phyloP scores from a whole-genome alignment of 2,797 vertebrate species.

The Notolepis coatsorum region DNA sequence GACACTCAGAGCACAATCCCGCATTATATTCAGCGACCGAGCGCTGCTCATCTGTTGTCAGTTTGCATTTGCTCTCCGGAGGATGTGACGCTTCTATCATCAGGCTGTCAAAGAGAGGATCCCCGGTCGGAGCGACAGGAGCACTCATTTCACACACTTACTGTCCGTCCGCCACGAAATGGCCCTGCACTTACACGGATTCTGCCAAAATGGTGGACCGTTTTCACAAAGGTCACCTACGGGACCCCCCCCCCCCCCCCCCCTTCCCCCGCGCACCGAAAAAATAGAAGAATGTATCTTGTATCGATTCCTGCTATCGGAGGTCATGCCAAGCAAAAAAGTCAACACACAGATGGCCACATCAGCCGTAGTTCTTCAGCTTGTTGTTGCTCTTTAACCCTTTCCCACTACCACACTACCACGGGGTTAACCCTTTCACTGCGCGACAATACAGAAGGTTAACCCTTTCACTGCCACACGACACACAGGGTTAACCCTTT shows the following conservation, averaged over 20 bases:
- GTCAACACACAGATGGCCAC: conserved; percentile 74
- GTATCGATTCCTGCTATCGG: conserved; percentile 89
- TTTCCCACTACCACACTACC: no score
- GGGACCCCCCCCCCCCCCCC: conserved; percentile 59
- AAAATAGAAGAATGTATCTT: conserved; percentile 74
- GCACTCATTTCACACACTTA: conserved; percentile 99
- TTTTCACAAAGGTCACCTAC: conserved; percentile 97
- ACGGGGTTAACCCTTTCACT: no score
- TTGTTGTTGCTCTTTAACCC: conserved; percentile 21
- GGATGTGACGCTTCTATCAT: conserved; percentile 99
- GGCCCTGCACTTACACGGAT: conserved; percentile 93
- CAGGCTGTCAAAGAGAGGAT: conserved; percentile 99
- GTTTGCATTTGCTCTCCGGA: conserved; percentile 99
- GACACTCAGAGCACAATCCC: conserved; percentile 99
- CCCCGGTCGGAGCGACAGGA: conserved; percentile 93
- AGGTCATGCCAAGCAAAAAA: conserved; percentile 88
- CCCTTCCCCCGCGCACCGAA: conserved; percentile 4
- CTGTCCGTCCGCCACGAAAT: conserved; percentile 98
- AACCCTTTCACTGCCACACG: background rate
- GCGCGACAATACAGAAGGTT: no score
- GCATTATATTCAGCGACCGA: conserved; percentile 99
- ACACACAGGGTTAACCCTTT: no score
- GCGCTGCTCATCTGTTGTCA: conserved; percentile 99
- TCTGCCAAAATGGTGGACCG: conserved; percentile 95
- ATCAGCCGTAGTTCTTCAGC: conserved; percentile 78